These are phyloP conservation scores for Lates calcarifer DNA, from an alignment of 2,113 vertebrate species.

Conservation along the genomic window DNA sequence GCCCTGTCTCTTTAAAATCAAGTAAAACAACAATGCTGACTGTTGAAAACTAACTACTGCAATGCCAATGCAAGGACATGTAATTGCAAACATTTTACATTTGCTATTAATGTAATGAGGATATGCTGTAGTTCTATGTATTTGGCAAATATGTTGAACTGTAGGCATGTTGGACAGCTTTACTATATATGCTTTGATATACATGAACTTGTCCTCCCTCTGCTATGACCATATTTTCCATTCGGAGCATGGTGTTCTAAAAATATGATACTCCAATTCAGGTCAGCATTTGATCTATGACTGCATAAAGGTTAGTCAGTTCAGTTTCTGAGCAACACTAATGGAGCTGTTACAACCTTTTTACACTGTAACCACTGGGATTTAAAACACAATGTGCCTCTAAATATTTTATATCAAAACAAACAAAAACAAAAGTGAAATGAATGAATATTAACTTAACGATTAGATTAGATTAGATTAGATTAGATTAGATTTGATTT, in stretches of 20 bases:
- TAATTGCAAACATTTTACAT: no score
- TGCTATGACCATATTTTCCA: slow-evolving; percentile 30
- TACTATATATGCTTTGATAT: no score
- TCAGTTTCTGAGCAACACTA: slow-evolving; percentile 42
- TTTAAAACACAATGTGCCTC: background rate
- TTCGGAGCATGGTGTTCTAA: slow-evolving; percentile 51
- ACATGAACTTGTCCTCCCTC: no score
- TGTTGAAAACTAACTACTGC: no score
- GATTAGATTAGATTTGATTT: background rate
- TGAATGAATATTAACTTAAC: background rate
- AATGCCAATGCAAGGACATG: no score
- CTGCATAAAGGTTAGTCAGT: slow-evolving; percentile 28
- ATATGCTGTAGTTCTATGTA: no score
- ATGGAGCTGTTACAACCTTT: background rate
- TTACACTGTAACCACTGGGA: background rate
- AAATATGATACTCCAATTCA: slow-evolving; percentile 58
- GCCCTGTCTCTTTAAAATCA: no score
- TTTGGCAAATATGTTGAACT: no score
- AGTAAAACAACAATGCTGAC: no score
- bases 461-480: background rate
- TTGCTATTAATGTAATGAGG: no score
- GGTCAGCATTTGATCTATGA: slow-evolving; percentile 50
- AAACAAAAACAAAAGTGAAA: background rate
- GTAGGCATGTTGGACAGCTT: no score
- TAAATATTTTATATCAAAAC: background rate